These are phyloP conservation scores for Hippocampus comes DNA, from an alignment of 2,113 vertebrate species.

Conservation along the genomic window DNA sequence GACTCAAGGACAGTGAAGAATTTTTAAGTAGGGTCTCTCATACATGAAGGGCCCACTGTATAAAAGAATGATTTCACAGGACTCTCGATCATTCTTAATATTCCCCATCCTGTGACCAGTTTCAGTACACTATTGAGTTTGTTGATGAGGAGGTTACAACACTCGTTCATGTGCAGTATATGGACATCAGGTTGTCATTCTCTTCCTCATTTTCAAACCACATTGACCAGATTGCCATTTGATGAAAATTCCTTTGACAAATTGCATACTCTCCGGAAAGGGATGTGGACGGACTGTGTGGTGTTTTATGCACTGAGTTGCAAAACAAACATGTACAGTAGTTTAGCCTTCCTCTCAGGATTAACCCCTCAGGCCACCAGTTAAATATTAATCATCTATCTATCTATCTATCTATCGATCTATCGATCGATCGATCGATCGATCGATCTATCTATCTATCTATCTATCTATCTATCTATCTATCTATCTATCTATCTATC, in stretches of 20 bases:
- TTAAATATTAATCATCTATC: not conserved
- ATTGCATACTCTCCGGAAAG: not conserved
- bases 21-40: not conserved
- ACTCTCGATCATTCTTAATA: not conserved
- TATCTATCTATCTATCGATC: not conserved
- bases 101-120: not conserved
- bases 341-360: not conserved
- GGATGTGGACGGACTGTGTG: not conserved
- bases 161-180: not conserved
- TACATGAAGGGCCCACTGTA: not conserved
- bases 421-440: too few species aligned
- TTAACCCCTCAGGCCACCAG: not conserved
- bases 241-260: slow-evolving; percentile 20
- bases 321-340: not conserved
- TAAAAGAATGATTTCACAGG: not conserved
- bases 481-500: too few species aligned
- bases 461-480: too few species aligned
- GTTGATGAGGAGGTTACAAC: not conserved
- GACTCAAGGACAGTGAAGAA: too few species aligned
- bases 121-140: not conserved
- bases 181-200: not conserved
- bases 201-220: slow-evolving; percentile 5
- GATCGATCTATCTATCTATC: too few species aligned
- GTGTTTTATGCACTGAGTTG: slow-evolving; percentile 8
- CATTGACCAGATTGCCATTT: slow-evolving; percentile 6